Conservation (phyloP, 37 sponge, comb jelly and placozoan species). For the Tethya wilhelma region DNA sequence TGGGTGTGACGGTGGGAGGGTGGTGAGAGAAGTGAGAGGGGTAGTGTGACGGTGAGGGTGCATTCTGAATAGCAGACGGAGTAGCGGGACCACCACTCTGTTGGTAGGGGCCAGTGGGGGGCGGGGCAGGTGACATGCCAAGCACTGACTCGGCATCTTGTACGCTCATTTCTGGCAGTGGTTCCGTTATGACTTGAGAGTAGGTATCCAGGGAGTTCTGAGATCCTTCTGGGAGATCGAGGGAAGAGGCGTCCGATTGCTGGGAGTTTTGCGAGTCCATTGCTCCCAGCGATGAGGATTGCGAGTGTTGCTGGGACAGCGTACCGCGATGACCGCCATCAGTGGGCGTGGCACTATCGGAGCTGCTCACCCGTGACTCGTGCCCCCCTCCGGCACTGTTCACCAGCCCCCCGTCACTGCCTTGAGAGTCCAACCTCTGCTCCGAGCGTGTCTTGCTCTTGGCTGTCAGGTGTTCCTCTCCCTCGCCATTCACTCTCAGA, state of each 20-base stretch:
- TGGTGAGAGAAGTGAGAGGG: conserved; percentile 15
- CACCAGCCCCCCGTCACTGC: background rate
- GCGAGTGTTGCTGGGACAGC: background rate
- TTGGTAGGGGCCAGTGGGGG: background rate
- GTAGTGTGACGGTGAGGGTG: conserved; percentile 7
- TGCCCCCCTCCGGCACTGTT: background rate
- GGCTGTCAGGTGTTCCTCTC: background rate
- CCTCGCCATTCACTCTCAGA: conserved; percentile 26
- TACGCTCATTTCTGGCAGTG: conserved; percentile 63
- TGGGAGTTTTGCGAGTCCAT: background rate
- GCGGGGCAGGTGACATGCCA: conserved; percentile 42
- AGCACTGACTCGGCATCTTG: conserved; percentile 68
- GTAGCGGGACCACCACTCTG: conserved; percentile 25
- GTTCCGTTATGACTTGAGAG: conserved; percentile 20
- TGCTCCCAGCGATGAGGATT: background rate
- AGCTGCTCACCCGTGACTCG: background rate
- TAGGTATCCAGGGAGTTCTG: conserved; percentile 29
- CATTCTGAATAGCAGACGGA: conserved; percentile 16
- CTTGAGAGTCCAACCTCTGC: conserved; percentile 30
- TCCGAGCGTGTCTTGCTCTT: background rate
- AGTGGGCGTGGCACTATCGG: too few relatives aligned
- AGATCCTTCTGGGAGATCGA: conserved; percentile 22
- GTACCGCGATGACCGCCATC: background rate
- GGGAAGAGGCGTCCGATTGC: background rate
- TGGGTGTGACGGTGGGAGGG: background rate